A percentile compares a stretch with the other conserved stretches of the same genome.
Evolutionary conservation across 2,888 invertebrate genomes (phyloP).

Genomic region (Dasysyrphus albostriatus): DNA sequence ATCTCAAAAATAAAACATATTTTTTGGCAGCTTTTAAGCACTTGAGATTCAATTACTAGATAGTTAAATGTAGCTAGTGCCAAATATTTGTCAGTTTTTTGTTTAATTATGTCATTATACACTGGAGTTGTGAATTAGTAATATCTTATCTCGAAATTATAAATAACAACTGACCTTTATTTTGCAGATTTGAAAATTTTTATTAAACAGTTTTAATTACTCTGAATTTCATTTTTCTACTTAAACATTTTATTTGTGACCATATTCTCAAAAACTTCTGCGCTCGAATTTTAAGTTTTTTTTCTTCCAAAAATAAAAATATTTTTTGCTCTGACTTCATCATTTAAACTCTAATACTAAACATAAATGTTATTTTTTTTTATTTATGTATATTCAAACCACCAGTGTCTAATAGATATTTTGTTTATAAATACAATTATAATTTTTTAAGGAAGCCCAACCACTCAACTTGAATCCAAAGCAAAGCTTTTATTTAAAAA

Average conservation of each 20-base stretch:
- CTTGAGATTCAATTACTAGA: slow-evolving; percentile 70
- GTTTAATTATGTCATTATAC: not conserved
- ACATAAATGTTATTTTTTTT: no score
- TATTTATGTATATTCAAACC: not conserved
- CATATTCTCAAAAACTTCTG: not conserved
- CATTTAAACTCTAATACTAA: not conserved
- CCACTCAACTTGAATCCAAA: slow-evolving; percentile 29
- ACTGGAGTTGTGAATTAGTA: not conserved
- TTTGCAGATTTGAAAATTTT: no score
- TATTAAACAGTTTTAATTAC: not conserved
- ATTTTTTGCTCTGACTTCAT: not conserved
- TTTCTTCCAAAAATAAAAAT: not conserved
- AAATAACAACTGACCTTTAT: no score
- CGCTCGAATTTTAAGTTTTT: not conserved
- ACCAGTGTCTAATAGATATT: not conserved
- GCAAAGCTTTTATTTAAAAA: slow-evolving; percentile 16
- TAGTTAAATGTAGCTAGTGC: slow-evolving; percentile 73
- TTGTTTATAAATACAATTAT: not conserved
- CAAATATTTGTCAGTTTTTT: slow-evolving; percentile 56
- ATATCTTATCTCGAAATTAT: not conserved
- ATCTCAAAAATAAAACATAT: slow-evolving; percentile 40
- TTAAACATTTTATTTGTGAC: not conserved
- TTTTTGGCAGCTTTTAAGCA: slow-evolving; percentile 72
- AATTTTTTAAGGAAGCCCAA: slow-evolving; percentile 6
- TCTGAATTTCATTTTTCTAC: not conserved